Evolutionary conservation across 1,140 invertebrate species (phyloP).

Genomic region (Trypoxylus dichotomus): DNA sequence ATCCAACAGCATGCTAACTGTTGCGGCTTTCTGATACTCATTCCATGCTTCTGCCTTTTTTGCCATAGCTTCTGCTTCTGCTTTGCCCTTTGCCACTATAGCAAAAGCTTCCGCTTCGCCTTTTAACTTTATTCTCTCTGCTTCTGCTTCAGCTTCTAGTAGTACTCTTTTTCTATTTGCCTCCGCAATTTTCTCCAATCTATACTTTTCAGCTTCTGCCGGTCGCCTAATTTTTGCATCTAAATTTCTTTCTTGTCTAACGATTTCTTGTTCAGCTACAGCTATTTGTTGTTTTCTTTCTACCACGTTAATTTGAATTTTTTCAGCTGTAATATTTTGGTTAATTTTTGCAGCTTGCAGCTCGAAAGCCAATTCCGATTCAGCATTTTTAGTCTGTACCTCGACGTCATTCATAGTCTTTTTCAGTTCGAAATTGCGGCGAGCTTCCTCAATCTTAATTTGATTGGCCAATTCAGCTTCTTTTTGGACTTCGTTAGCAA

Average conservation of each 20-base stretch:
- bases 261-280: conserved; percentile 61
- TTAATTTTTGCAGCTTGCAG: conserved; percentile 92
- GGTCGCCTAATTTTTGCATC: conserved; percentile 86
- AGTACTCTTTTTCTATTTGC: conserved; percentile 81
- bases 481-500: conserved; percentile 93
- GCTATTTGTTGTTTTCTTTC: conserved; percentile 87
- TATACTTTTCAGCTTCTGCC: conserved; percentile 89
- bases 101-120: conserved; percentile 88
- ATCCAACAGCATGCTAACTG: conserved; percentile 93
- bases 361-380: conserved; percentile 90
- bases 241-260: conserved; percentile 78
- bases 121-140: conserved; percentile 76
- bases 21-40: conserved; percentile 91
- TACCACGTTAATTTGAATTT: conserved; percentile 92
- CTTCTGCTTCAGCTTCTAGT: conserved; percentile 89
- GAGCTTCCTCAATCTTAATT: conserved; percentile 91
- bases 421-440: conserved; percentile 92
- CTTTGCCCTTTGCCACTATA: conserved; percentile 86
- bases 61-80: conserved; percentile 93
- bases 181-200: conserved; percentile 87
- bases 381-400: conserved; percentile 88
- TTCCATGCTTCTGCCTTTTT: conserved; percentile 95
- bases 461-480: conserved; percentile 84
- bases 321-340: conserved; percentile 90
- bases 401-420: conserved; percentile 94